A percentile compares a stretch with the other conserved stretches of the same genome.
These are phyloP conservation scores for Cerastis leucographa DNA, from an alignment of 2,888 invertebrate species.

Conservation along the genomic window DNA sequence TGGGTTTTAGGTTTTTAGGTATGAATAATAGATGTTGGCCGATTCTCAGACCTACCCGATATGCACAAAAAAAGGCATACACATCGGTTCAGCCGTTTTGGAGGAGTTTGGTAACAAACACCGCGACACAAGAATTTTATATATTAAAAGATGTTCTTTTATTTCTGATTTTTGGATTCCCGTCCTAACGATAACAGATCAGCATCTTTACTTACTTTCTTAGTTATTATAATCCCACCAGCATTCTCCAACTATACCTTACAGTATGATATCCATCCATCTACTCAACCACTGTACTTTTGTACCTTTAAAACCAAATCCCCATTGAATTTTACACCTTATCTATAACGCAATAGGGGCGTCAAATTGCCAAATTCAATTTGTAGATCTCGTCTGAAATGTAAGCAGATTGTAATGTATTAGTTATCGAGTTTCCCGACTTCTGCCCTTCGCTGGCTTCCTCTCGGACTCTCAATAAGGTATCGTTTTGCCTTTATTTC, in stretches of 20 bases:
- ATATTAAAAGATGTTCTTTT: no score
- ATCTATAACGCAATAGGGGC: constrained; percentile 53
- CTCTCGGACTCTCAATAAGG: constrained; percentile 42
- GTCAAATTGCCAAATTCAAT: constrained; percentile 45
- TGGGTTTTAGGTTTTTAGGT: no score
- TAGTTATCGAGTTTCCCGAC: constrained; percentile 62
- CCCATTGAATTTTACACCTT: constrained; percentile 49
- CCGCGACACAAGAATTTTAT: no score
- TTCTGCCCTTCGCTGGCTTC: constrained; percentile 39
- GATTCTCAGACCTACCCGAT: no score
- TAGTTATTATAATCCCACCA: background rate
- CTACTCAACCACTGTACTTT: constrained; percentile 10
- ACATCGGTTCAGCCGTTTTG: no score
- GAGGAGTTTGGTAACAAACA: no score
- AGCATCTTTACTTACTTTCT: background rate
- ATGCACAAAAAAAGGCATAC: no score
- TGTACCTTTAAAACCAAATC: constrained; percentile 35
- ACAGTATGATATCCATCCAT: constrained; percentile 54
- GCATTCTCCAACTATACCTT: constrained; percentile 6
- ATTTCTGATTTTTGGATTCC: no score
- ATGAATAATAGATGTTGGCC: no score
- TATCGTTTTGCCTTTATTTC: constrained; percentile 28
- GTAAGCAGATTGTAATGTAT: constrained; percentile 60
- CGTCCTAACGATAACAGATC: background rate
- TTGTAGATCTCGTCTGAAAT: constrained; percentile 37